phyloP scores from a whole-genome alignment of 1,140 invertebrate species.

The Habropoda laboriosa region DNA sequence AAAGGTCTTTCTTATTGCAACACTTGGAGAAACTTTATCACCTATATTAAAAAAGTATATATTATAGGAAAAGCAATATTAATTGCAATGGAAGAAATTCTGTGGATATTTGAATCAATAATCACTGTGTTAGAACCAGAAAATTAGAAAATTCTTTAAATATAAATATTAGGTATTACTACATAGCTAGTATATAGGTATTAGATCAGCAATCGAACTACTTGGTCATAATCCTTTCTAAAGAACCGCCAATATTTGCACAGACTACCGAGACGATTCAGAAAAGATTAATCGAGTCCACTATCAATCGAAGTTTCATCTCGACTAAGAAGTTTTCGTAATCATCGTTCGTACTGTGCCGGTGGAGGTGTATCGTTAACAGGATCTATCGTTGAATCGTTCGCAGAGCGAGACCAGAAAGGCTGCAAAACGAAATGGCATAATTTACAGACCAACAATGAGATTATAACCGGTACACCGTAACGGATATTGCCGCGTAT shows the following conservation, averaged over 20 bases:
- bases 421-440: constrained; percentile 19
- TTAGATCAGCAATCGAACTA: background rate
- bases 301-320: constrained; percentile 8
- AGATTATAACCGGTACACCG: constrained; percentile 41
- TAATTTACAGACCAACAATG: constrained; percentile 57
- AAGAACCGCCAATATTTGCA: constrained; percentile 1
- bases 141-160: too few species aligned
- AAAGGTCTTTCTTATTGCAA: too few species aligned
- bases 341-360: background rate
- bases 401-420: constrained; percentile 5
- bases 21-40: too few species aligned
- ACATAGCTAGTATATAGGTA: too few species aligned
- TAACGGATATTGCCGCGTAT: constrained; percentile 55
- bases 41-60: too few species aligned
- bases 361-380: constrained; percentile 27
- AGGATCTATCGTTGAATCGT: constrained; percentile 35
- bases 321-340: constrained; percentile 21
- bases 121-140: too few species aligned
- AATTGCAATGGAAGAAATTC: too few species aligned
- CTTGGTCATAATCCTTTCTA: too few species aligned
- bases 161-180: too few species aligned
- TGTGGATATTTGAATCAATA: too few species aligned
- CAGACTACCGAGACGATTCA: background rate
- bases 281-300: background rate
- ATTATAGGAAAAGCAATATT: too few species aligned